Evolutionary conservation across 2,888 invertebrate genomes (phyloP).

Genomic region (Lithophane leautieri): DNA sequence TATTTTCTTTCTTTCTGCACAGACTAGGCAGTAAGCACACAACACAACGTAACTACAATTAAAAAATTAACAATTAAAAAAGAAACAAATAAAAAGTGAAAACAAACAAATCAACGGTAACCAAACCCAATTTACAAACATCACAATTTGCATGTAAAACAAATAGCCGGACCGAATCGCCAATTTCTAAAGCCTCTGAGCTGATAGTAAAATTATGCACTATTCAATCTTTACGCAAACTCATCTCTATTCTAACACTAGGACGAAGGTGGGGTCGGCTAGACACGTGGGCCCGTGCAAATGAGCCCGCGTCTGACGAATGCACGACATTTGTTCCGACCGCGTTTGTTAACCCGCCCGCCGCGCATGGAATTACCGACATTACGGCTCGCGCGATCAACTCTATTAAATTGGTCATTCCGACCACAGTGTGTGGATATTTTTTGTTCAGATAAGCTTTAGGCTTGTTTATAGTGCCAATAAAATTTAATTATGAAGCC

Average conservation of each 20-base stretch:
- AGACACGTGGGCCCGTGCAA: constrained; percentile 75
- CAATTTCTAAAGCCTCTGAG: constrained; percentile 15
- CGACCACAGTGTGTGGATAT: constrained; percentile 65
- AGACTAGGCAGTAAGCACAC: too few species aligned
- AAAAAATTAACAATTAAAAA: too few species aligned
- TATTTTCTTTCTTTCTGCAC: too few species aligned
- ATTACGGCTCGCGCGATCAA: constrained; percentile 65
- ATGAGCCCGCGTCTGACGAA: constrained; percentile 78
- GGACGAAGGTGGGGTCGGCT: constrained; percentile 65
- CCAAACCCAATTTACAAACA: constrained; percentile 3
- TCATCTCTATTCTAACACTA: constrained; percentile 68
- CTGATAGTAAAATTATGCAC: constrained; percentile 55
- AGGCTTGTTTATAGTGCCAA: constrained; percentile 62
- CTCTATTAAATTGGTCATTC: constrained; percentile 74
- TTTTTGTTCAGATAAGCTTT: constrained; percentile 64
- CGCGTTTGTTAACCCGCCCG: constrained; percentile 74
- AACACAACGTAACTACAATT: too few species aligned
- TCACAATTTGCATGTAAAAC: constrained; percentile 21
- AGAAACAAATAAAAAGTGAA: too few species aligned
- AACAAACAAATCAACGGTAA: neutral
- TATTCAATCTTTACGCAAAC: constrained; percentile 52
- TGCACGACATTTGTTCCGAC: constrained; percentile 78
- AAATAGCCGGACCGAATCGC: constrained; percentile 8
- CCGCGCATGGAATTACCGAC: constrained; percentile 60
- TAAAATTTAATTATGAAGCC: constrained; percentile 61